Base-by-base conservation (phyloP, 2,888 invertebrate genomes). In the Cyclophora punctaria region DNA sequence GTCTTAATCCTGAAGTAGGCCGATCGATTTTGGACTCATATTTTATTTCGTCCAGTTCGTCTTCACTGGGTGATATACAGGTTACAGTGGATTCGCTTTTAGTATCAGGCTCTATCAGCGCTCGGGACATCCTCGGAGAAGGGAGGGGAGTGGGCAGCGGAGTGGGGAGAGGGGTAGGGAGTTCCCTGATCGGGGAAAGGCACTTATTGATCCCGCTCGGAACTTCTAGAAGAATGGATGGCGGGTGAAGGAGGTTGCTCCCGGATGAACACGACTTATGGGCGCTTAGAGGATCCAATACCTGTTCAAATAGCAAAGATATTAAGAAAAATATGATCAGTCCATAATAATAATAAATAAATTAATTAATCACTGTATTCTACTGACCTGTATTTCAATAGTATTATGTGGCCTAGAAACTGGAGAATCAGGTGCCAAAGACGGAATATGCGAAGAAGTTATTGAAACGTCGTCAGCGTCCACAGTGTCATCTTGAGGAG, bases 141-240 rank as follows among this genome's bases (percentile, higher is more conserved):
- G 75, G 87, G 33, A 93, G 83, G 0, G 94, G 94, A 0, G 93
- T 93, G 7, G 93, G 89, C 7, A 88, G 75, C 1, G 91, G 91
- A 6, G 90, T 90, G 7, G 93, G 93, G 48, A 93, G 88, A 3
- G 93, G 93, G 3, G 94, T 94, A 3, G 94, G 94, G 62, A 94
- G 89, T 78, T 94, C 94, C 59, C 93, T 88, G 59, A 95, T 95
- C 0, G 95, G 95, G 48, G 94, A 94, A 59, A 95, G 90, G 84
- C 94, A 95, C 80, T 93, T 93, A 71, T 92, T 93, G 66, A 93
- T 92, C 68, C 90, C 85, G 74, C 91, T 92, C 43, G 95, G 94
- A 63, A 94, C 93, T 89, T 95, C 95, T 49, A 95, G 89, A 37
- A 94, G 89, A 62, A 95, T 94, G 42, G 93, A 93, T 41, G 94